Percentiles rank a stretch among this genome's conserved stretches.
phyloP scores from a whole-genome alignment of 2,888 invertebrate genomes.

The Gari tellinella region DNA sequence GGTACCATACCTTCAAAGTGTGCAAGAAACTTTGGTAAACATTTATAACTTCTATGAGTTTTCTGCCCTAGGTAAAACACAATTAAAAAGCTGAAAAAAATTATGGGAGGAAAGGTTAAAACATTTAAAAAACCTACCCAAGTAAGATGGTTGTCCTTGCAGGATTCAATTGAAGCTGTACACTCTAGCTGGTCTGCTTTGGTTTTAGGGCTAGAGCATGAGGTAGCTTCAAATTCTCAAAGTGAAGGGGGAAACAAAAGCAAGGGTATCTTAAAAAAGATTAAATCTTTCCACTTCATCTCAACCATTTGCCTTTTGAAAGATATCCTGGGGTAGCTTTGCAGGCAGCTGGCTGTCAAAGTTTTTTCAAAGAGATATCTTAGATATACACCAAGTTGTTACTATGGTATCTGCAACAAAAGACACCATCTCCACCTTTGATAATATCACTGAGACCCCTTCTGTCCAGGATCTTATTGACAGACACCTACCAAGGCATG shows the following conservation, averaged over 20 bases:
- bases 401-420: conserved; percentile 10
- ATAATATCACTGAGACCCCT: too few species aligned
- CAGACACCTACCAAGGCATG: not conserved
- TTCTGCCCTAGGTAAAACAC: conserved; percentile 43
- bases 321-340: conserved; percentile 16
- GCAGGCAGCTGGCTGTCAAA: conserved; percentile 16
- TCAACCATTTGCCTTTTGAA: conserved; percentile 21
- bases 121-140: conserved; percentile 42
- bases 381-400: conserved; percentile 24
- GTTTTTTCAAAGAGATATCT: conserved; percentile 22
- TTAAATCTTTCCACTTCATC: conserved; percentile 40
- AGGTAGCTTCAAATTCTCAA: conserved; percentile 17
- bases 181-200: conserved; percentile 23
- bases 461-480: not conserved
- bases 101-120: conserved; percentile 35
- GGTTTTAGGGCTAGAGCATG: conserved; percentile 38
- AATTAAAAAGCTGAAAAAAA: conserved; percentile 24
- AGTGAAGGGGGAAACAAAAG: conserved; percentile 35
- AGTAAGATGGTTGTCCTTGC: conserved; percentile 41
- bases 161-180: conserved; percentile 28
- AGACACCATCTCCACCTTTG: conserved; percentile 6
- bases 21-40: conserved; percentile 16
- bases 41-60: conserved; percentile 40
- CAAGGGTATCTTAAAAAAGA: conserved; percentile 25
- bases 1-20: conserved; percentile 22